Conservation (phyloP, 2,113 vertebrate genomes). For the Circaetus gallicus region DNA sequence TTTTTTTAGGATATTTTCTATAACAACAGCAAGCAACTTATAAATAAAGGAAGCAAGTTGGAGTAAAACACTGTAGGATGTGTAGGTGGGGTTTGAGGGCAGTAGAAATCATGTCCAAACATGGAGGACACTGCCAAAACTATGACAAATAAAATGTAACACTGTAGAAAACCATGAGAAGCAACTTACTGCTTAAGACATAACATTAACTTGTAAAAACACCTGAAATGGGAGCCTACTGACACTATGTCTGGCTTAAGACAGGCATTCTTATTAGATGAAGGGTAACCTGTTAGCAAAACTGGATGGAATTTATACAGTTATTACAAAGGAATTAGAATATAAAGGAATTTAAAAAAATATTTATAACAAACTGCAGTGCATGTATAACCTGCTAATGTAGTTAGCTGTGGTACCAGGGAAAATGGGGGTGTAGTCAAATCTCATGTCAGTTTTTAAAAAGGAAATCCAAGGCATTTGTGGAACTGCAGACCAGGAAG, state of each 20-base stretch:
- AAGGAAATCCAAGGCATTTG: background rate
- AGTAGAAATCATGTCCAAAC: background rate
- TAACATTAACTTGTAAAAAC: background rate
- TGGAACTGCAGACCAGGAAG: background rate
- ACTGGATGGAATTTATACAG: background rate
- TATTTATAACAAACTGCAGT: background rate
- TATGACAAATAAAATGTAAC: background rate
- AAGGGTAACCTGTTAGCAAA: background rate
- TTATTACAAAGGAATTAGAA: background rate
- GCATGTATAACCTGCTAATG: background rate
- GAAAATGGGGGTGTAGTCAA: background rate
- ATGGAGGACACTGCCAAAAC: background rate
- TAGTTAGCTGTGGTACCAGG: background rate
- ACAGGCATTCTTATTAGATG: background rate
- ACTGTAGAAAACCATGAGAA: background rate
- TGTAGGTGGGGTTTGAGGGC: background rate
- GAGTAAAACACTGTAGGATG: background rate
- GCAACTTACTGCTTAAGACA: background rate
- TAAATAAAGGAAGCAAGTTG: background rate
- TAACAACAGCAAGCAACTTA: background rate
- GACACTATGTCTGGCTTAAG: background rate
- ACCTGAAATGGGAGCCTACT: background rate
- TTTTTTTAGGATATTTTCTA: background rate
- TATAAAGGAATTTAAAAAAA: background rate
- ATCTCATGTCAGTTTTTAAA: background rate